Percentiles rank a stretch among this genome's conserved stretches.
Evolutionary conservation across 2,113 vertebrate species (phyloP).

Genomic region (Lampris megalopsis): DNA sequence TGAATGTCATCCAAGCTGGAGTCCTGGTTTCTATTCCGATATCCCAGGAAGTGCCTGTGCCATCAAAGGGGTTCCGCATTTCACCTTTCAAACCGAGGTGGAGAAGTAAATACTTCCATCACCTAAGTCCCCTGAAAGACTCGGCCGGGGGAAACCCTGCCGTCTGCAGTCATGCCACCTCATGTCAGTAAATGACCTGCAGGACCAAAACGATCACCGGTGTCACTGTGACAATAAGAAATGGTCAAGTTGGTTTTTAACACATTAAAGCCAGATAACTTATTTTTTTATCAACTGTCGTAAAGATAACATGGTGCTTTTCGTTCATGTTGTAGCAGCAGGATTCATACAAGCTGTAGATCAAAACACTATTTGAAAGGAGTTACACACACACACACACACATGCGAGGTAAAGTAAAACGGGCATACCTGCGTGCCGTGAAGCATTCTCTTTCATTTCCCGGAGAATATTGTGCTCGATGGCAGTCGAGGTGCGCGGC

Average conservation of each 20-base stretch:
- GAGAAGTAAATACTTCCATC: neutral
- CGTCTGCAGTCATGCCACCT: neutral
- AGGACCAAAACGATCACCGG: neutral
- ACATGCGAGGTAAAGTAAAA: no score
- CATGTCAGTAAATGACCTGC: neutral
- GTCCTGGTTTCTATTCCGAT: constrained; percentile 48
- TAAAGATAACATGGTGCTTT: no score
- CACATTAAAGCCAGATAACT: neutral
- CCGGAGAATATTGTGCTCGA: no score
- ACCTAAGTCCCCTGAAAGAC: neutral
- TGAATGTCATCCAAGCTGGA: constrained; percentile 20
- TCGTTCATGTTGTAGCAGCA: no score
- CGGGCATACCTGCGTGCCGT: no score
- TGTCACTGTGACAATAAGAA: neutral
- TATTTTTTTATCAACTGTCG: no score
- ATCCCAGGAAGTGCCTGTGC: neutral
- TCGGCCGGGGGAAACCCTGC: neutral
- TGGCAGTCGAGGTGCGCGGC: no score
- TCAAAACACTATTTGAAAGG: no score
- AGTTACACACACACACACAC: no score
- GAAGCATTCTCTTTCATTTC: no score
- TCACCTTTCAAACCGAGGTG: neutral
- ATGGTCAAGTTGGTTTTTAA: neutral
- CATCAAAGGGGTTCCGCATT: neutral
- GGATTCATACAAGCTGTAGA: no score